Base-by-base conservation (phyloP, 2,888 invertebrate species). In the Drosophila siamana region DNA sequence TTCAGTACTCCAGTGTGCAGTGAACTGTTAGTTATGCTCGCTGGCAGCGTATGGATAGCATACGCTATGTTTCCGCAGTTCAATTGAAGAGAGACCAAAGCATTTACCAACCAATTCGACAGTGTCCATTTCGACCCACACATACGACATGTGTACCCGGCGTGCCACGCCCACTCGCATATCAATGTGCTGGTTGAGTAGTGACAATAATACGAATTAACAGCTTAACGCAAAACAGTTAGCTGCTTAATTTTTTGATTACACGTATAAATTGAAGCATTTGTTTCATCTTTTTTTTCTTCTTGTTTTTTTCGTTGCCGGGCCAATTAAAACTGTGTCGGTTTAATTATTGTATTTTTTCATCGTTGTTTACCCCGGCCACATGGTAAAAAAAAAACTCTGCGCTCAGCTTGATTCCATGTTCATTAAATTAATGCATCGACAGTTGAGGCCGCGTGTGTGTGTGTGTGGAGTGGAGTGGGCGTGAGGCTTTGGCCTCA, bases 1-100 rank as follows among this genome's bases (percentile, higher is more conserved):
- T 63, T 28, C 36, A 36, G 73, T 80, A 79, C 52, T 62, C 33
- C 33, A 38, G 74, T 84, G 83, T 70, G 86, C 88, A 88, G 50
- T 84, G 76, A 87, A 78, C 87, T 69, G 79, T 86, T 86, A 78
- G 85, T 76, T 84, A 86, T 84, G 82, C 69, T 78, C 64, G 71
- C 71, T 69, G 73, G 71, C 81, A 70, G 66, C 51, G 30, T 43
- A 64, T 55, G 84, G 63, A 63, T 65, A 60, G 69, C 70, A 88
- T 83, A 74, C 80, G 84, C 65, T 73, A 69, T 61, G 57, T 69
- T 83, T 83, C 70, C 82, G 81, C 62, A 57, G 64, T 60, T 65
- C 60, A 70, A 77, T 77, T 54, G 65, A 54, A 60, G 41, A 64
- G 33, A 33, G 33, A n/a, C 36, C 28, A 7, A 55, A 41, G 13